These are phyloP conservation scores for Serilophus lunatus DNA, from an alignment of 2,113 vertebrate genomes.

Conservation along the genomic window DNA sequence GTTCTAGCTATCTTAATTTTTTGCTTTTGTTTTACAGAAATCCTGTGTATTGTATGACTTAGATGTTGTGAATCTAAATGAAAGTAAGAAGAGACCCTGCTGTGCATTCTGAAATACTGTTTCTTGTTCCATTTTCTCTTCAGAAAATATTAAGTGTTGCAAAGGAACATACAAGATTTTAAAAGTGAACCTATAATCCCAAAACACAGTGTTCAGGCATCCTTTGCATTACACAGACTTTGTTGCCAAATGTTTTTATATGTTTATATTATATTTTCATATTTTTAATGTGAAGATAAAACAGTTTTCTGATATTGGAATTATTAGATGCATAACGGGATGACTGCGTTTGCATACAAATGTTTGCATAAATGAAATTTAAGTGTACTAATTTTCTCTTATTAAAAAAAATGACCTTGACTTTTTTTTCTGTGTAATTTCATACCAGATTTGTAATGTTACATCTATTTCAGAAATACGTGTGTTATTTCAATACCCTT, in stretches of 20 bases:
- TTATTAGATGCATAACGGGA: background rate
- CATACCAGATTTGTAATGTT: background rate
- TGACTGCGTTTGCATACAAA: background rate
- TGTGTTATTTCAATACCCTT: background rate
- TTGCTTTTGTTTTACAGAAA: constrained; percentile 55
- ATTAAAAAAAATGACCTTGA: background rate
- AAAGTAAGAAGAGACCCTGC: constrained; percentile 58
- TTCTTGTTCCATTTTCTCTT: background rate
- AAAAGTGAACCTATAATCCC: background rate
- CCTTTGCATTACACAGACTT: background rate
- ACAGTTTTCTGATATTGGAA: background rate
- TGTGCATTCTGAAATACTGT: constrained; percentile 39
- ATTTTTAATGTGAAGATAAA: constrained; percentile 15
- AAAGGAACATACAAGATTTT: background rate
- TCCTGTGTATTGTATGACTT: constrained; percentile 35
- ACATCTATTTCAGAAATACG: background rate
- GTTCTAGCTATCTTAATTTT: background rate
- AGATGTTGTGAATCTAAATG: constrained; percentile 46
- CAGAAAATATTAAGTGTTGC: background rate
- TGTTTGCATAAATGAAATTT: background rate
- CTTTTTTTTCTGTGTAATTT: background rate
- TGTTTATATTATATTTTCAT: constrained; percentile 33
- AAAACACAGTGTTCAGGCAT: background rate
- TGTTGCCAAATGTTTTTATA: background rate
- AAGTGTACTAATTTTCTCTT: background rate